A percentile compares a stretch with the other conserved stretches of the same genome.
These are phyloP conservation scores for Odontamblyopus rebecca DNA, from an alignment of 2,797 vertebrate species.

Conservation along the genomic window DNA sequence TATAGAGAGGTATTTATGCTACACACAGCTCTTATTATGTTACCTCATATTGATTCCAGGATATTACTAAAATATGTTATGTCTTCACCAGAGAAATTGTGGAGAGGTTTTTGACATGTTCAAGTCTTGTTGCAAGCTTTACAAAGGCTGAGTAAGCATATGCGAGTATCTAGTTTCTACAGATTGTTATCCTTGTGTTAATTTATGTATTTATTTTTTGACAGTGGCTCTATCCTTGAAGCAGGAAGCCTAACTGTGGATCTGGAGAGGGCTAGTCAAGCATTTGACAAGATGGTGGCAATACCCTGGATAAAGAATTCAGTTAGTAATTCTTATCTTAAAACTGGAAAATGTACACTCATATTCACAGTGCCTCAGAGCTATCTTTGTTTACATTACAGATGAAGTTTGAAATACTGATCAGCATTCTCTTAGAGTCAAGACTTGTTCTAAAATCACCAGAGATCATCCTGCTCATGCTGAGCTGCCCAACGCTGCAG, in stretches of 20 bases:
- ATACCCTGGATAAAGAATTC: constrained; percentile 64
- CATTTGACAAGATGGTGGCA: constrained; percentile 61
- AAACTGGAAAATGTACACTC: neutral
- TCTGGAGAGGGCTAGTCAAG: constrained; percentile 54
- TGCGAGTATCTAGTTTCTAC: neutral
- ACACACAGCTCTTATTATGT: neutral
- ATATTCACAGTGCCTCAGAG: neutral
- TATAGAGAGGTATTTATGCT: constrained; percentile 7
- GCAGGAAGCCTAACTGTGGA: constrained; percentile 58
- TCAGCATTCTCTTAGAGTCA: neutral
- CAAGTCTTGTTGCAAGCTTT: constrained; percentile 75
- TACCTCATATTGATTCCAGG: neutral
- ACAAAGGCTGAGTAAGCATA: constrained; percentile 62
- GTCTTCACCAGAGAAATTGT: constrained; percentile 60
- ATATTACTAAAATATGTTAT: neutral
- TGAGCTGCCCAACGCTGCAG: constrained; percentile 60
- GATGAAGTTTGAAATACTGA: constrained; percentile 32
- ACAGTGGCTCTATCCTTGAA: constrained; percentile 36
- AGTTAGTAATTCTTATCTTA: constrained; percentile 41
- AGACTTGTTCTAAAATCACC: constrained; percentile 50
- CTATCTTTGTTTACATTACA: constrained; percentile 22
- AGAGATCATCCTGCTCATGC: constrained; percentile 69
- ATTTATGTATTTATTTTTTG: constrained; percentile 2
- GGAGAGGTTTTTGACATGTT: constrained; percentile 59
- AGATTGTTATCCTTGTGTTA: neutral